These are phyloP conservation scores for Rattus rattus DNA, from an alignment of 2,113 vertebrate genomes.

Conservation along the genomic window DNA sequence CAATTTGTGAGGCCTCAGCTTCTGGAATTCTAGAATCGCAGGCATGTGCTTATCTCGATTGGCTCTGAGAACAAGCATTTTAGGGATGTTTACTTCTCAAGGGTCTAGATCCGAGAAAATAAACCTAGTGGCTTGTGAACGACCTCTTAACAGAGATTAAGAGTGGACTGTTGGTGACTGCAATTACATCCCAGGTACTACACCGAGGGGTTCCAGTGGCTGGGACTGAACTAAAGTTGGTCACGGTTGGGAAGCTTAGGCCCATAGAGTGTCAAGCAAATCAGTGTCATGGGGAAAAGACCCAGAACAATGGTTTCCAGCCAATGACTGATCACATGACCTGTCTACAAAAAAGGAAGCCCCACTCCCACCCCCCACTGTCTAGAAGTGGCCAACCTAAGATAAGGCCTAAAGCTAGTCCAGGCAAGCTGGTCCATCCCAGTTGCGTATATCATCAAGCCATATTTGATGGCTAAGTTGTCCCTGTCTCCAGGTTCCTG, in stretches of 20 bases:
- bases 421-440: background rate
- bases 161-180: background rate
- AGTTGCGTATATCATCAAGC: background rate
- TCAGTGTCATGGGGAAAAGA: background rate
- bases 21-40: background rate
- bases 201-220: background rate
- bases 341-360: constrained; percentile 7
- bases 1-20: background rate
- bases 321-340: background rate
- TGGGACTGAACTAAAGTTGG: background rate
- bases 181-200: no score
- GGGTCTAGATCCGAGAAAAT: background rate
- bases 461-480: background rate
- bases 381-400: background rate
- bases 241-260: background rate
- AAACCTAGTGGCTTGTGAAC: background rate
- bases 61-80: background rate
- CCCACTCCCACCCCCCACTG: background rate
- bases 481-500: background rate
- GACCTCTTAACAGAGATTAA: background rate
- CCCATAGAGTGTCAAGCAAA: background rate
- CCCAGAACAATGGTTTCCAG: background rate
- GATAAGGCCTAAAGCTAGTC: constrained; percentile 41
- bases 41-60: background rate
- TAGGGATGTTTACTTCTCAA: background rate